Evolutionary conservation across 2,888 invertebrate species (phyloP).

Genomic region (Orthonychiurus folsomi): DNA sequence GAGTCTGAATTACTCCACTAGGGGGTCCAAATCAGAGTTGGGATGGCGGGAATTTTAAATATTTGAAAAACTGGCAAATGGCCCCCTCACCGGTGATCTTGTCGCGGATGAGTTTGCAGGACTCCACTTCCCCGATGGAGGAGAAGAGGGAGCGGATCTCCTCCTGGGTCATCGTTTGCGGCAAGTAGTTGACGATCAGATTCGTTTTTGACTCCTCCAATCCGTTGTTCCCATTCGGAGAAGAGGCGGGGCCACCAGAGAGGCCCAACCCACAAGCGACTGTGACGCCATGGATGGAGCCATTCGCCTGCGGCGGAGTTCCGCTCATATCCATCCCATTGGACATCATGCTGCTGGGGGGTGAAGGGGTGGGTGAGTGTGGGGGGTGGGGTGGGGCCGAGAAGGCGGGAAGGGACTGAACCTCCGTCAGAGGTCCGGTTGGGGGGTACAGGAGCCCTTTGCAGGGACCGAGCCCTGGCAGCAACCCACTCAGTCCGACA

Average conservation of each 20-base stretch:
- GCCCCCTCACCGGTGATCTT: constrained; percentile 86
- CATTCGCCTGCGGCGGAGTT: constrained; percentile 73
- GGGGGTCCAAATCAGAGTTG: constrained; percentile 16
- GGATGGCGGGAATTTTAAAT: no score
- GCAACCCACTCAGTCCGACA: not conserved
- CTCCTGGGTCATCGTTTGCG: constrained; percentile 99
- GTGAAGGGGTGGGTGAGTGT: no score
- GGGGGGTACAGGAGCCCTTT: not conserved
- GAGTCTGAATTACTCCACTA: constrained; percentile 34
- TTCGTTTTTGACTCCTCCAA: constrained; percentile 94
- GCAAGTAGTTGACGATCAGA: constrained; percentile 98
- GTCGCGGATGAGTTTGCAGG: constrained; percentile 97
- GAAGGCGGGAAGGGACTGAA: no score
- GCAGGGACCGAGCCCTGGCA: not conserved
- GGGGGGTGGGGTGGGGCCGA: no score
- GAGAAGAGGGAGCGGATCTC: constrained; percentile 96
- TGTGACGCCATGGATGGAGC: constrained; percentile 47
- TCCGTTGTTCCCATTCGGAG: constrained; percentile 48
- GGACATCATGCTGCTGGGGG: constrained; percentile 57
- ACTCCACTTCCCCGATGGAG: constrained; percentile 97
- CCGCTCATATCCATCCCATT: constrained; percentile 59
- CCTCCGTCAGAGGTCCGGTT: not conserved
- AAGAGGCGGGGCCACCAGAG: constrained; percentile 44
- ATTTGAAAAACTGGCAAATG: no score
- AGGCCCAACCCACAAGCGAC: constrained; percentile 43